A percentile compares a stretch with the other conserved stretches of the same genome.
Evolutionary conservation across 1,140 invertebrate species (phyloP).

Genomic region (Goniozus legneri): DNA sequence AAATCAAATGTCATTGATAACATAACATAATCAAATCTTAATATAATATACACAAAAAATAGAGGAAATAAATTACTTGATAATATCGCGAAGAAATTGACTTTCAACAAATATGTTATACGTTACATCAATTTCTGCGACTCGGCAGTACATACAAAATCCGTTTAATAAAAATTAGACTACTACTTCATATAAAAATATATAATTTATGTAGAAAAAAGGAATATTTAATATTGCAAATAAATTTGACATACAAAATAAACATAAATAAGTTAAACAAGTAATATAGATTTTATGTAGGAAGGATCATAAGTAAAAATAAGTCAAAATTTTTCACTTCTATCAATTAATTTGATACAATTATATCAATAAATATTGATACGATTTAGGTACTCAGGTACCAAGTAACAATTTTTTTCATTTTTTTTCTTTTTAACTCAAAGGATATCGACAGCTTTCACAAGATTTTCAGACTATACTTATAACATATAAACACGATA

Average conservation of each 20-base stretch:
- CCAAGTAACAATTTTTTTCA: conserved; percentile 1
- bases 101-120: conserved; percentile 30
- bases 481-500: no score
- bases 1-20: no score
- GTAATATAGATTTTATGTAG: not conserved
- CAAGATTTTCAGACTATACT: not conserved
- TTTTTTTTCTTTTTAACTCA: not conserved
- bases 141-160: conserved; percentile 25
- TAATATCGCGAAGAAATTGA: conserved; percentile 29
- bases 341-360: no score
- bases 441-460: conserved; percentile 3
- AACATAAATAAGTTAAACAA: conserved; percentile 39
- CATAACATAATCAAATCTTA: no score
- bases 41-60: no score
- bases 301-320: not conserved
- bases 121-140: no score
- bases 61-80: no score
- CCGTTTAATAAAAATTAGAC: conserved; percentile 25
- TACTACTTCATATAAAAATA: conserved; percentile 38
- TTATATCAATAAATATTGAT: no score
- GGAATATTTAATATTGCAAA: conserved; percentile 31
- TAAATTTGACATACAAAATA: conserved; percentile 36
- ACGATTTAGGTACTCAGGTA: no score
- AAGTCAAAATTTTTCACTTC: no score
- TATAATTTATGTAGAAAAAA: conserved; percentile 40